Conservation (phyloP, 1,140 invertebrate genomes). For the Drosophila persimilis region DNA sequence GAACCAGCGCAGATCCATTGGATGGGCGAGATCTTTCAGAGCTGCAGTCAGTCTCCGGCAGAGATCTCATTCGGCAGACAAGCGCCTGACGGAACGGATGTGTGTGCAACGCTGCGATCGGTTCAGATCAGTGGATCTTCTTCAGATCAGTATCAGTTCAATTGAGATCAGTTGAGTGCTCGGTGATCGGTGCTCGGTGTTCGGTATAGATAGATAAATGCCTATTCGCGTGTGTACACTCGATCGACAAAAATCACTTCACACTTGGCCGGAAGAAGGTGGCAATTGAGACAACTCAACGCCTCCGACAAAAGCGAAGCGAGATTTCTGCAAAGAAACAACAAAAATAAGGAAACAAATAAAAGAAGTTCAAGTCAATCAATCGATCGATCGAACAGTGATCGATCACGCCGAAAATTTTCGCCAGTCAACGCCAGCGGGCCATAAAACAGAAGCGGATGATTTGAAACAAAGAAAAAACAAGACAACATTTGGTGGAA, state of each 20-base stretch:
- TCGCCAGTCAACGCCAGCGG: constrained; percentile 62
- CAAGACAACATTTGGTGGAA: constrained; percentile 7
- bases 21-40: constrained; percentile 22
- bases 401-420: constrained; percentile 31
- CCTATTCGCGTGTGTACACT: not conserved
- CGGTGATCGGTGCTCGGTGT: not conserved
- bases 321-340: constrained; percentile 21
- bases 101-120: constrained; percentile 31
- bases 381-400: constrained; percentile 49
- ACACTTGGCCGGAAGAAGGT: constrained; percentile 70
- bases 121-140: constrained; percentile 1
- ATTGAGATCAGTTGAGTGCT: constrained; percentile 1
- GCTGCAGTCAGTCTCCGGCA: constrained; percentile 2
- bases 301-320: constrained; percentile 30
- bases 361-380: constrained; percentile 50
- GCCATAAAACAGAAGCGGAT: constrained; percentile 49
- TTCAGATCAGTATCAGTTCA: constrained; percentile 3
- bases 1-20: constrained; percentile 19
- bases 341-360: constrained; percentile 26
- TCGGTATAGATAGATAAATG: constrained; percentile 2
- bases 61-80: constrained; percentile 67
- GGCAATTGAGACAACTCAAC: constrained; percentile 74
- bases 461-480: constrained; percentile 23
- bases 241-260: constrained; percentile 48
- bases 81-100: constrained; percentile 67